A percentile compares a stretch with the other conserved stretches of the same genome.
Conservation (phyloP, 2,113 vertebrate genomes). For the Mustelus asterias region DNA sequence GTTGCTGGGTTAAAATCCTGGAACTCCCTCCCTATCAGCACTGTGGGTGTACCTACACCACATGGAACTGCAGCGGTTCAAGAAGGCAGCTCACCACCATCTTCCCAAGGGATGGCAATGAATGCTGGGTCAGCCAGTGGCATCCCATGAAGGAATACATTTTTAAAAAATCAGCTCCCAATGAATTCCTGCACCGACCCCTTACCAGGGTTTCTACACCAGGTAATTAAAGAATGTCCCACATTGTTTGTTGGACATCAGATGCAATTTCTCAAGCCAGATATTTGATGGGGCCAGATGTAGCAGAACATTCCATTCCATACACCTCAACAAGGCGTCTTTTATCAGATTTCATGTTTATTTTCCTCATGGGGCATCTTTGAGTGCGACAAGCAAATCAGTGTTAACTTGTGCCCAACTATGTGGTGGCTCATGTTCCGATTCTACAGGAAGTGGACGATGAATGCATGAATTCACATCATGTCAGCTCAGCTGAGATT, state of each 20-base stretch:
- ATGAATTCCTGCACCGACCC: background rate
- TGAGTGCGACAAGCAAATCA: background rate
- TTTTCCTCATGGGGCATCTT: background rate
- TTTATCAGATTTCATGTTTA: too few relatives aligned
- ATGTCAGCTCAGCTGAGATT: too few relatives aligned
- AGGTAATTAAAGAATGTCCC: background rate
- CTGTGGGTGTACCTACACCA: too few relatives aligned
- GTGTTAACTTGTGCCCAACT: background rate
- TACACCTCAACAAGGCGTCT: background rate
- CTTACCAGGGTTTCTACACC: background rate
- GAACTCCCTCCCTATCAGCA: too few relatives aligned
- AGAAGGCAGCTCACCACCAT: too few relatives aligned
- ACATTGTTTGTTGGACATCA: background rate
- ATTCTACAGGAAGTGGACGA: background rate
- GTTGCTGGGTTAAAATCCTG: too few relatives aligned
- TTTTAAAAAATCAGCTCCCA: background rate
- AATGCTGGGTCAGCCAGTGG: too few relatives aligned
- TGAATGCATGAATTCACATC: background rate
- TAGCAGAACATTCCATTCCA: background rate
- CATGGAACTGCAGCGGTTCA: too few relatives aligned
- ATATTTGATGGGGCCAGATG: background rate
- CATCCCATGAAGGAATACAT: too few relatives aligned
- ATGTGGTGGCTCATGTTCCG: too few relatives aligned
- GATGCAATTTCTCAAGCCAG: background rate
- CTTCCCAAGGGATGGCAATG: too few relatives aligned